Evolutionary conservation across 2,888 invertebrate species (phyloP).

Genomic region (Fabriciana adippe): DNA sequence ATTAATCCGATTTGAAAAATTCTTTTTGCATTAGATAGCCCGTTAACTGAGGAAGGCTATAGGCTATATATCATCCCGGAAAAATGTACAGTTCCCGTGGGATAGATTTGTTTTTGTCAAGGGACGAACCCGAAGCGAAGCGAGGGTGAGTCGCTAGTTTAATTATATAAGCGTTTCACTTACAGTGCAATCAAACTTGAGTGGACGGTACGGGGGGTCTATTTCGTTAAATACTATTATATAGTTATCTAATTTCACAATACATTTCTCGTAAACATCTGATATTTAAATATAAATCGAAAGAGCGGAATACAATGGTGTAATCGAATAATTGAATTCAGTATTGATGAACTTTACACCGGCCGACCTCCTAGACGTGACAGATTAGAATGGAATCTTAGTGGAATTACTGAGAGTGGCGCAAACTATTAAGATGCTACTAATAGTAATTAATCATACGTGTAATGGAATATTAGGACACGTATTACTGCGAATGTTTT

Average conservation of each 20-base stretch:
- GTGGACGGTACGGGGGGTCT: slow-evolving; percentile 65
- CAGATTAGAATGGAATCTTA: slow-evolving; percentile 80
- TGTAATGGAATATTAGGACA: neutral
- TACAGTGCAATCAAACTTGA: slow-evolving; percentile 16
- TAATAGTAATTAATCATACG: no score
- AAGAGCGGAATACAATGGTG: slow-evolving; percentile 80
- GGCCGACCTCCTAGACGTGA: slow-evolving; percentile 79
- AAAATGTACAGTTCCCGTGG: no score
- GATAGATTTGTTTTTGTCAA: no score
- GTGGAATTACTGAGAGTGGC: slow-evolving; percentile 58
- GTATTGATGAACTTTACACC: slow-evolving; percentile 82
- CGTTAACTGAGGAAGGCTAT: no score
- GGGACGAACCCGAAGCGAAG: no score
- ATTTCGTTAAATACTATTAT: slow-evolving; percentile 68
- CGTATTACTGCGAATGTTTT: no score
- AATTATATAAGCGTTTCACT: neutral
- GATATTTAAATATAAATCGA: slow-evolving; percentile 83
- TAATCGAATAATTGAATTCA: slow-evolving; percentile 82
- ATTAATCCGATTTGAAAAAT: no score
- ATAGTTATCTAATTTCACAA: slow-evolving; percentile 77
- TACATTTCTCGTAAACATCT: slow-evolving; percentile 77
- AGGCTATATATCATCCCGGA: no score
- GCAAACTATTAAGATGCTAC: slow-evolving; percentile 39
- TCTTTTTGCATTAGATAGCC: no score
- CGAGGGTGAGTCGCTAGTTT: no score